A percentile compares a stretch with the other conserved stretches of the same genome.
Conservation (phyloP, 2,888 invertebrate species). For the Agonopterix heracliana region DNA sequence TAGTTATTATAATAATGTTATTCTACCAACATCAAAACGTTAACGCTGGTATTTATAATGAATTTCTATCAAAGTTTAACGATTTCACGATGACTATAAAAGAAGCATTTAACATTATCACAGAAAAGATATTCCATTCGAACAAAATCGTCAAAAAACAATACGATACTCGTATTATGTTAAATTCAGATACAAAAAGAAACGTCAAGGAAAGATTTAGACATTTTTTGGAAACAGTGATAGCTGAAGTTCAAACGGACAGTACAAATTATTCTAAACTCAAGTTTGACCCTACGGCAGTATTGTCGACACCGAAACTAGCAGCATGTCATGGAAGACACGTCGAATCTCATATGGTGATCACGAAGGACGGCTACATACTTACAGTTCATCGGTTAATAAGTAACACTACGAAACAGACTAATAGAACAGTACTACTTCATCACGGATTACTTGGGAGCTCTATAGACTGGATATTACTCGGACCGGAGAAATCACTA, state of each 20-base stretch:
- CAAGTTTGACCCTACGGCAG: too few species aligned
- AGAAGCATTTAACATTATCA: too few species aligned
- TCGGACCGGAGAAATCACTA: slow-evolving; percentile 48
- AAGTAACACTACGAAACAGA: slow-evolving; percentile 4
- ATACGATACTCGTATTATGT: too few species aligned
- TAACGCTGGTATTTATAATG: background rate
- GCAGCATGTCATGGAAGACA: slow-evolving; percentile 40
- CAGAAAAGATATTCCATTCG: too few species aligned
- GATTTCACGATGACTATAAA: too few species aligned
- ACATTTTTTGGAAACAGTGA: too few species aligned
- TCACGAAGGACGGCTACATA: slow-evolving; percentile 48
- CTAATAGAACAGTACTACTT: slow-evolving; percentile 36
- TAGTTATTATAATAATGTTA: background rate
- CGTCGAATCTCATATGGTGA: slow-evolving; percentile 43
- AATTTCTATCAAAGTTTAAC: background rate
- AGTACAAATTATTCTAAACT: too few species aligned
- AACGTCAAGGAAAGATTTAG: background rate
- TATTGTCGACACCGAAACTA: slow-evolving; percentile 13
- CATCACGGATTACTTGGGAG: slow-evolving; percentile 59
- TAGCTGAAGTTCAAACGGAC: too few species aligned
- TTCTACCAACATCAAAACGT: background rate
- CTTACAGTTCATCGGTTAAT: slow-evolving; percentile 46
- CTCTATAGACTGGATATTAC: slow-evolving; percentile 57
- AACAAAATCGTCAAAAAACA: too few species aligned
- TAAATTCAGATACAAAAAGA: too few species aligned